Evolutionary conservation across 2,888 invertebrate genomes (phyloP), one percentile per base, ranked within the genome.

Genomic region (Napeogenes sylphis): DNA sequence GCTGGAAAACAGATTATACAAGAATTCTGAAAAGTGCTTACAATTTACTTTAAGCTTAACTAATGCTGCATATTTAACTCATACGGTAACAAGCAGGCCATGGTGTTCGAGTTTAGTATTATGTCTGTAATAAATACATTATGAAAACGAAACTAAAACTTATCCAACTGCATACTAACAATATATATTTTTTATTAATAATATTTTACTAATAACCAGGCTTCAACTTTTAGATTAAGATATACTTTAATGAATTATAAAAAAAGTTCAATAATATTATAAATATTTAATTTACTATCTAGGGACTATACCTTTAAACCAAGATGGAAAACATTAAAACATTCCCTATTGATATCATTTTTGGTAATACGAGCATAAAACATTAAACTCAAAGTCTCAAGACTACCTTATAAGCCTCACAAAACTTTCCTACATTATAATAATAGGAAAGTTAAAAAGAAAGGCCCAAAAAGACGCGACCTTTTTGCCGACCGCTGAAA

Each of bases 401-500:
- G 12, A n/a, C 62, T 47, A 62, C 62, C 62, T 58, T 62, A 62
- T 62, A 55, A 55, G 62, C 30, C 54, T 51, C 45, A 51, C 51
- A 51, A 30, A 51, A 51, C 51, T 51, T 51, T n/a, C 8, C 51
- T 30, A 65, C 63, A 63, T 65, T 63, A 57, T 67, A 61, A 67
- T 65, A 67, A 63, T 63, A 53, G 14, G 55, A 61, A 67, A 61
- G 57, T 61, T 60, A 51, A 46, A 33, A 32, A 33, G 32, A 32
- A 56, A 59, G 56, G 56, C 58, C 54, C 56, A 35, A 62, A 57
- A 46, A 56, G 59, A 45, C 56, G 54, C 35, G 55, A 21, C 56
- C 51, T 56, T 55, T 54, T 59, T 56, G 42, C 51, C 63, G 57
- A 56, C 61, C 65, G 56, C 61, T 60, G 63, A 68, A 68, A 66